Base-by-base conservation (phyloP, 2,113 vertebrate species). In the Embiotoca jacksoni region DNA sequence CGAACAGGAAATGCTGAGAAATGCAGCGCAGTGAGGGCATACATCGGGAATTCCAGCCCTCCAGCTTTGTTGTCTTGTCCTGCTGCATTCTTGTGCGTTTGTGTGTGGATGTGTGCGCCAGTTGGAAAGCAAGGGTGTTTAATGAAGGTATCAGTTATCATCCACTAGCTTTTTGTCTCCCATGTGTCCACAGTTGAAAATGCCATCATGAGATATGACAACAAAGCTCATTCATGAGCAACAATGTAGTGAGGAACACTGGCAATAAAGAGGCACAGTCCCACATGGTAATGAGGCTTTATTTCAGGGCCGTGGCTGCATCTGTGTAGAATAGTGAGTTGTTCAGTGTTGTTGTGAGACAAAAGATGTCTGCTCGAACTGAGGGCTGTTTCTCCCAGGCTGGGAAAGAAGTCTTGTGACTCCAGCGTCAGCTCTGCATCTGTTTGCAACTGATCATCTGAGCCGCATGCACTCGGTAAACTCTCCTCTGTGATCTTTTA, bases 331-430 rank as follows among this genome's bases (percentile, higher is more conserved):
- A 80, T 85, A 82, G 88, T 87, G 89, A 88, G 88, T 81, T 80
- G 79, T 86, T 90, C 83, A 87, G 85, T 88, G 87, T 82, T 89
- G 70, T 90, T 90, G 78, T 85, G 80, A 86, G 86, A 93, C 90
- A 92, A 93, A 89, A 91, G 80, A 90, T 75, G 89, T 88, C 85
- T 86, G 75, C 82, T 88, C 88, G 76, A 89, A 86, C 82, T 91
- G 86, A 85, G 89, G 90, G 91, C 90, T 92, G 89, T 90, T 90
- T 88, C 86, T 92, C 69, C 66, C 78, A 33, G 91, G 80, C 88
- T 80, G 85, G 81, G 87, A 86, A 85, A 84, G 74, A 81, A 81
- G 93, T 95, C 94, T 94, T 95, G 94, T 95, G 94, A 95, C 94
- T 93, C 75, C 76, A 75, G 81, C 92, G 70, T 91, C 92, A 92